Percentiles rank a stretch among this genome's conserved stretches.
These are phyloP conservation scores for Crypturellus undulatus DNA, from an alignment of 2,113 vertebrate genomes.

Conservation along the genomic window DNA sequence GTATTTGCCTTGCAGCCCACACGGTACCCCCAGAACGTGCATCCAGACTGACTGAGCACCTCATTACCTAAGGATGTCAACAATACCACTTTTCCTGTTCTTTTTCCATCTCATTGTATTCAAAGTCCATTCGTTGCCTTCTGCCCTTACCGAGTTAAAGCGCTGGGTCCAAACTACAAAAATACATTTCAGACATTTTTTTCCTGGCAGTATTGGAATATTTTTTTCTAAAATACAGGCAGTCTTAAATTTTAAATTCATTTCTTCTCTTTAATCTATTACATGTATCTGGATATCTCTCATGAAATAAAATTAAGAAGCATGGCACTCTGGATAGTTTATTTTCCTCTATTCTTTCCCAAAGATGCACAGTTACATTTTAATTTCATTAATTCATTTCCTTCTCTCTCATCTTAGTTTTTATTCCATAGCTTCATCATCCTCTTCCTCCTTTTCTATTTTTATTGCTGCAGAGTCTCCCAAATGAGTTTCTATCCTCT, in stretches of 20 bases:
- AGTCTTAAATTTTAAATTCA: neutral
- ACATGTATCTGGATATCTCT: neutral
- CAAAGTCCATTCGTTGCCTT: neutral
- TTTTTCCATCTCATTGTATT: neutral
- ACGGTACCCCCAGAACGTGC: neutral
- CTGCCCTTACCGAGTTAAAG: neutral
- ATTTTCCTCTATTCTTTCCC: neutral
- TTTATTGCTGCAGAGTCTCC: neutral
- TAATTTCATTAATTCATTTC: neutral
- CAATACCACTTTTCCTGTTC: neutral
- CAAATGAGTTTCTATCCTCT: rapidly evolving
- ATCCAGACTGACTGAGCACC: neutral
- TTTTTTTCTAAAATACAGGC: rapidly evolving
- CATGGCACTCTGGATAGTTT: neutral
- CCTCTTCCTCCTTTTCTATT: neutral
- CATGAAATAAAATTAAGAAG: neutral
- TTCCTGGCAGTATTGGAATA: too few relatives aligned
- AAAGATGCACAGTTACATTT: neutral
- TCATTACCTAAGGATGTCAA: neutral
- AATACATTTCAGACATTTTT: neutral
- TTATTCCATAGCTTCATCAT: neutral
- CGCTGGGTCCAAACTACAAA: rapidly evolving
- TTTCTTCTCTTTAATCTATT: neutral
- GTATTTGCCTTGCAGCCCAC: neutral
- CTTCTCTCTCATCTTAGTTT: neutral